phyloP scores from a whole-genome alignment of 1,140 invertebrate species.

The Zaprionus ornatus region DNA sequence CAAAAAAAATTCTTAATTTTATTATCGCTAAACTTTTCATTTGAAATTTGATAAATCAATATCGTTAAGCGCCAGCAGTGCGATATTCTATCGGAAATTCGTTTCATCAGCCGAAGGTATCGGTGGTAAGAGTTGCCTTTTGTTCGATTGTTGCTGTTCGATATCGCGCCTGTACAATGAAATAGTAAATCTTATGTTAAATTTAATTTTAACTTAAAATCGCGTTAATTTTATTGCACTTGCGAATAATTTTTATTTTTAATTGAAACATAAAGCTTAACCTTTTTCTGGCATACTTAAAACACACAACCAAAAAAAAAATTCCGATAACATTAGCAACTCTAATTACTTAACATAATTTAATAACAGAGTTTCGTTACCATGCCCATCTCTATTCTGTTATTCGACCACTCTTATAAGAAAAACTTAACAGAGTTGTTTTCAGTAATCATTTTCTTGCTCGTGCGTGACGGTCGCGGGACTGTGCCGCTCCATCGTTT shows the following conservation, averaged over 20 bases:
- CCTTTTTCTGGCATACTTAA: too few relatives aligned
- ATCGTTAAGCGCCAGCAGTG: not conserved
- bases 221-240: too few relatives aligned
- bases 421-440: slow-evolving; percentile 38
- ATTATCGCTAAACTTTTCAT: too few relatives aligned
- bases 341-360: not conserved
- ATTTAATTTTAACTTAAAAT: not conserved
- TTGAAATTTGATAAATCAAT: not conserved
- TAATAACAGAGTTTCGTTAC: not conserved
- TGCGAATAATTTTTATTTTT: too few relatives aligned
- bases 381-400: slow-evolving; percentile 20
- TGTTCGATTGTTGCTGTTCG: not conserved
- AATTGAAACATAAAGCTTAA: not conserved
- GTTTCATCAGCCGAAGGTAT: not conserved
- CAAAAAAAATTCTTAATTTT: too few relatives aligned
- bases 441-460: slow-evolving; percentile 45
- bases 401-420: slow-evolving; percentile 39
- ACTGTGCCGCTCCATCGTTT: slow-evolving; percentile 39
- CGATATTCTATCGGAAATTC: not conserved
- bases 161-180: not conserved
- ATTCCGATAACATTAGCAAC: not conserved
- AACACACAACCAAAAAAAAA: not conserved
- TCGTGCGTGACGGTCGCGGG: slow-evolving; percentile 46
- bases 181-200: not conserved
- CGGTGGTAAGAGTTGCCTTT: not conserved